A percentile compares a stretch with the other conserved stretches of the same genome.
phyloP scores from a whole-genome alignment of 2,113 vertebrate genomes.

The Tachysurus fulvidraco region DNA sequence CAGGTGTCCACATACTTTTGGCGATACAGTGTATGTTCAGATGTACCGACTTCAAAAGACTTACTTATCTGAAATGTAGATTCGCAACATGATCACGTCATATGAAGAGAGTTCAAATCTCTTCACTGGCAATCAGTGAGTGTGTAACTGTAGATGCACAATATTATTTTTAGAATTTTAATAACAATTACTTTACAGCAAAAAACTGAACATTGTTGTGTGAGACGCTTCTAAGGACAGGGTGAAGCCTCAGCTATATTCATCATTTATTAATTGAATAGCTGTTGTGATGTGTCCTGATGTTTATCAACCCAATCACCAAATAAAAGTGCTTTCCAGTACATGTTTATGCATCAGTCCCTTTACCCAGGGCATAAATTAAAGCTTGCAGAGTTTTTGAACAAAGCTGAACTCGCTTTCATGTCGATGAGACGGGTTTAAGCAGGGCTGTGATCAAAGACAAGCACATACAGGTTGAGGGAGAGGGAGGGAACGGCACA shows the following conservation, averaged over 20 bases:
- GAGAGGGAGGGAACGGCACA: conserved; percentile 13
- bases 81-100: background rate
- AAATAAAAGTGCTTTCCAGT: background rate
- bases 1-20: background rate
- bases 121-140: background rate
- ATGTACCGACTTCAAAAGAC: background rate
- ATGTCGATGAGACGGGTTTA: conserved; percentile 39
- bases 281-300: conserved; percentile 1
- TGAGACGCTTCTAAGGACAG: background rate
- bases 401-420: conserved; percentile 41
- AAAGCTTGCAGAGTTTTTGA: conserved; percentile 25
- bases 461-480: conserved; percentile 22
- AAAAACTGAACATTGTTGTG: background rate
- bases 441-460: conserved; percentile 46
- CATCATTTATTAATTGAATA: conserved; percentile 10
- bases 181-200: background rate
- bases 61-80: background rate
- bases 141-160: background rate
- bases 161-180: background rate
- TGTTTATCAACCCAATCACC: background rate
- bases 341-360: conserved; percentile 33
- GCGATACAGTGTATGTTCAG: background rate
- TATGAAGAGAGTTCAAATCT: background rate
- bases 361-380: conserved; percentile 33
- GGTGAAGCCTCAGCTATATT: conserved; percentile 16